Base-by-base conservation (phyloP, 2,888 invertebrate genomes). In the Hemicrepidius hirtus region DNA sequence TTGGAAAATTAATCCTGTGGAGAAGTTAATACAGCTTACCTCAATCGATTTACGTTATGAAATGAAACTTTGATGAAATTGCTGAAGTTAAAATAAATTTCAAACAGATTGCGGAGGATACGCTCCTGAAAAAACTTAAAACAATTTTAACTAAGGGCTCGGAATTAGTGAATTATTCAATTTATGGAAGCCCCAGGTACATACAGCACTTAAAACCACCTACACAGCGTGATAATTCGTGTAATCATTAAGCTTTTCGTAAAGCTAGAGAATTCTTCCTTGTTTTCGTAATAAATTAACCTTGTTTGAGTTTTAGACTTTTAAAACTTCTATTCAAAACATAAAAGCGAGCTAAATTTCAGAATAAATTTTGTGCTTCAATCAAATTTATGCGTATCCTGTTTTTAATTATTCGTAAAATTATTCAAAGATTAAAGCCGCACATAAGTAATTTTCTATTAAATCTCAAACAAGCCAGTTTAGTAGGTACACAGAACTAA, bases 331-430 rank as follows among this genome's bases (percentile, higher is more conserved):
- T 41, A 62, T 62, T 46, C 62, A 40, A 40, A 60, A 60, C 40
- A 40, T 12, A 21, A 21, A 16, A 35, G 57, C 18, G 35, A 57
- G 35, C 21, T 41, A 40, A 60, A 60, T 46, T 62, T 41, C 28
- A 9, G 62, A 24, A 62, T 44, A 62, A 62, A 62, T 62, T 63
- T 28, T 41, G 32, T 35, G 41, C 46, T 63, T 63, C 28, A 63
- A 13, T 63, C 63, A 63, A 41, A 63, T 63, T 63, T 63, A 63
- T 63, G 35, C 63, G 49, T 24, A 63, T 46, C 46, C 32, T 28
- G 63, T 49, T 63, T 46, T 63, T 63, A 63, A 63, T 63, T 63
- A 63, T 46, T 24, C 63, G 0, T 6, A 10, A 20, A 46, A 46
- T 46, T 46, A 46, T 46, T 46, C 20, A 46, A 9, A 18, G 10